These are phyloP conservation scores for Dicycla oo DNA, from an alignment of 2,888 invertebrate species.

Conservation along the genomic window DNA sequence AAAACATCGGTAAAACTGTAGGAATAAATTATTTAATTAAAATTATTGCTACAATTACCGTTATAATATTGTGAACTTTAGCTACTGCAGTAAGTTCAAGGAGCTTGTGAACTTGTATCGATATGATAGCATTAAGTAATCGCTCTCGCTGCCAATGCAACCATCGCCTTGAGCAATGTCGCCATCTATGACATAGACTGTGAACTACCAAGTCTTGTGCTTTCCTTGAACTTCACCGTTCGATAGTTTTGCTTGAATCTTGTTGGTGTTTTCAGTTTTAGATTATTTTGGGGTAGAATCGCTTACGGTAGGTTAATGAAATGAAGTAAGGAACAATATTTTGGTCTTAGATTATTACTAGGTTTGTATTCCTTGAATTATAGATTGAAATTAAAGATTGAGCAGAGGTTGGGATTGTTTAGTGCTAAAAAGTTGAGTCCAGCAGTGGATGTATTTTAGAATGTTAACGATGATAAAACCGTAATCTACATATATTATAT, in stretches of 20 bases:
- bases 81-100: slow-evolving; percentile 1
- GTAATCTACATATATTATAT: background rate
- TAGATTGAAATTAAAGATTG: background rate
- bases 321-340: background rate
- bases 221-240: slow-evolving; percentile 37
- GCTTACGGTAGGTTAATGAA: background rate
- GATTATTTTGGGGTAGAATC: background rate
- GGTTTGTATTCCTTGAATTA: background rate
- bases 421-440: background rate
- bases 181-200: slow-evolving; percentile 54
- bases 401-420: background rate
- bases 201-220: slow-evolving; percentile 43
- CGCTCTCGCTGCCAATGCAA: slow-evolving; percentile 6
- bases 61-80: background rate
- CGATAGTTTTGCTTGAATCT: background rate
- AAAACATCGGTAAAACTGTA: background rate
- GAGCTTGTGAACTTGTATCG: background rate
- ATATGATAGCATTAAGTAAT: background rate
- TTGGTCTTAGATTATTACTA: background rate
- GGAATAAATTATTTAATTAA: background rate
- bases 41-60: background rate
- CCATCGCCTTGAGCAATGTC: slow-evolving; percentile 34
- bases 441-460: background rate
- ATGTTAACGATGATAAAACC: too few species aligned
- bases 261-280: background rate